Base-by-base conservation (phyloP, 2,888 invertebrate genomes). In the Lepidocyrtoides sp. region DNA sequence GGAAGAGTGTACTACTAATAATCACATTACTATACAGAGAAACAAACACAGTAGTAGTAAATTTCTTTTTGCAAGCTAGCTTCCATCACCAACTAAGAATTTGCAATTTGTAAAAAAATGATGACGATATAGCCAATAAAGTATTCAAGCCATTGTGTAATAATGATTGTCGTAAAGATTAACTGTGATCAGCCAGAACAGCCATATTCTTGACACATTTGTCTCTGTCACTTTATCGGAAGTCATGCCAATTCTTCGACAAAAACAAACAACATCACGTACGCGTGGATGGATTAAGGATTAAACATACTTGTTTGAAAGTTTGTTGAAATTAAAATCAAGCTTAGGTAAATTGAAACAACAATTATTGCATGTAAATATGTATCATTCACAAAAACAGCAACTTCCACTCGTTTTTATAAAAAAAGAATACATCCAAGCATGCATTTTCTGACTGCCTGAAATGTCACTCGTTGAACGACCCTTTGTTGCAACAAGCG, bases 161-260 rank as follows among this genome's bases (percentile, higher is more conserved):
- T 51, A 23, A 57, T 26, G 23, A 20, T 23, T 20, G 29, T 32
- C 29, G 48, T 75, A 41, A 41, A 51, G 54, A 77, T 77, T 51
- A 36, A 51, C 51, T 54, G 51, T 26, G 26, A 77, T 54, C 54
- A 77, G 54, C 51, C 51, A 54, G 32, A 77, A 54, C 77, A 77
- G 14, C 10, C 32, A 77, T 26, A 48, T 26, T 48, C 48, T 82
- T 29, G 41, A 66, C 41, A 66, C 83, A 83, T 83, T 83, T 83
- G 66, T 83, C 83, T 83, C 48, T 83, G 83, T 66, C 83, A 66
- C 60, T 20, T 82, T 41, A 66, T 75, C 48, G 44, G 17, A 66
- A 29, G 17, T 32, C 23, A 20, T 77, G 77, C 77, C 77, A 77
- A 77, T 51, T 29, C 26, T 69, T 10, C 17, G 44, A 75, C 44